phyloP scores from a whole-genome alignment of 2,113 vertebrate species.

The Lathamus discolor region DNA sequence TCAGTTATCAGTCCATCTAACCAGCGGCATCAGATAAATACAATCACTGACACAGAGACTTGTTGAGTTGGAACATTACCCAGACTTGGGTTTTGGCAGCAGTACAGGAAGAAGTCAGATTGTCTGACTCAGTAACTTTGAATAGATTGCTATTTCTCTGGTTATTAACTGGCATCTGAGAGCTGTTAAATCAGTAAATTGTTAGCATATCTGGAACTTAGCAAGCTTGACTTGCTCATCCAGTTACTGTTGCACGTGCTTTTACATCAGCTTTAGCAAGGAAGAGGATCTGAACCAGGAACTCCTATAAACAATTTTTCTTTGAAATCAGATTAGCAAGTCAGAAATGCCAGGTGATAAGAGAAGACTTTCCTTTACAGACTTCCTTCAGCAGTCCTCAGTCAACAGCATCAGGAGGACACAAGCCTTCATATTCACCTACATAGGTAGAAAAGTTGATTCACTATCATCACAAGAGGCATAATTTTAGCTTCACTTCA shows the following conservation, averaged over 20 bases:
- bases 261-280: conserved; percentile 16
- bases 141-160: not conserved
- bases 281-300: conserved; percentile 58
- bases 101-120: not conserved
- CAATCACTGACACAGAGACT: not conserved
- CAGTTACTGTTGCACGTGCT: conserved; percentile 13
- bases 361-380: not conserved
- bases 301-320: conserved; percentile 32
- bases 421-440: not conserved
- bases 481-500: not conserved
- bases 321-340: conserved; percentile 52
- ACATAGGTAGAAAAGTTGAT: not conserved
- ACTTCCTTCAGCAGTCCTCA: not conserved
- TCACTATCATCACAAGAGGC: not conserved
- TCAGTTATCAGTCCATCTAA: not conserved
- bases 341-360: conserved; percentile 25
- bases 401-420: not conserved
- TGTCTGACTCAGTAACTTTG: not conserved
- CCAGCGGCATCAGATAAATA: not conserved
- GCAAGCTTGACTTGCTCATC: conserved; percentile 54
- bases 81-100: not conserved
- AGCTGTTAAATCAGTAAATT: conserved; percentile 43
- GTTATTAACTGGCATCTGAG: not conserved
- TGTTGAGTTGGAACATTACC: not conserved
- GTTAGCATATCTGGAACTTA: conserved; percentile 25